Conservation (phyloP, 2,797 vertebrate species). For the Pipistrellus pipistrellus region DNA sequence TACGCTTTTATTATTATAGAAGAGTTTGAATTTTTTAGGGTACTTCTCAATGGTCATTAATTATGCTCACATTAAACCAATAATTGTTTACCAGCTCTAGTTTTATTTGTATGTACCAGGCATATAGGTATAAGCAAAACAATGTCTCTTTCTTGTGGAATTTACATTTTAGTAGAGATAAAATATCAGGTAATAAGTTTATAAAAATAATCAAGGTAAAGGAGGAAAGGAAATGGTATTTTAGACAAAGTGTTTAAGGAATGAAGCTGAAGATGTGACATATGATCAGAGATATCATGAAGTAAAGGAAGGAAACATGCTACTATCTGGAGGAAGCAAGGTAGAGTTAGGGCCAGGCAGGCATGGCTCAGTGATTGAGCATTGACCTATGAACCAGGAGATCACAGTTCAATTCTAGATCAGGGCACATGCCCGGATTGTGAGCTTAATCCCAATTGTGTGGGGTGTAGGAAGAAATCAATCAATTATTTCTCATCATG, state of each 20-base stretch:
- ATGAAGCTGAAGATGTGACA: background rate
- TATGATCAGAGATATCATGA: background rate
- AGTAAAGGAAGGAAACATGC: background rate
- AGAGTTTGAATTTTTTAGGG: background rate
- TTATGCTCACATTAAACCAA: background rate
- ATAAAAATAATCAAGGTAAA: background rate
- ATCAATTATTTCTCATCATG: too few relatives aligned
- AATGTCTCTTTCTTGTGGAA: background rate
- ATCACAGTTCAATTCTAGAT: too few relatives aligned
- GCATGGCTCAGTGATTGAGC: too few relatives aligned
- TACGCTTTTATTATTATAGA: too few relatives aligned
- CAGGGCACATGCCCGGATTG: too few relatives aligned
- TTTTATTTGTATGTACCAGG: background rate
- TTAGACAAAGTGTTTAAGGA: background rate
- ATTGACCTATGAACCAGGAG: too few relatives aligned
- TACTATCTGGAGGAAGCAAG: background rate
- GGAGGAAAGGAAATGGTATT: background rate
- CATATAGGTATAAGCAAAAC: background rate
- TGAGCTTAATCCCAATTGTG: too few relatives aligned
- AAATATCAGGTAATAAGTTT: background rate
- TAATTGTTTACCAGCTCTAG: background rate
- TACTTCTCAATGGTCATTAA: background rate
- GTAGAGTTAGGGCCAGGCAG: background rate
- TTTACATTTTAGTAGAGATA: constrained; percentile 19
- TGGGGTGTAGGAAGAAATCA: too few relatives aligned